Base-by-base conservation (phyloP, 2,888 invertebrate genomes). In the Microplitis deprimator region DNA sequence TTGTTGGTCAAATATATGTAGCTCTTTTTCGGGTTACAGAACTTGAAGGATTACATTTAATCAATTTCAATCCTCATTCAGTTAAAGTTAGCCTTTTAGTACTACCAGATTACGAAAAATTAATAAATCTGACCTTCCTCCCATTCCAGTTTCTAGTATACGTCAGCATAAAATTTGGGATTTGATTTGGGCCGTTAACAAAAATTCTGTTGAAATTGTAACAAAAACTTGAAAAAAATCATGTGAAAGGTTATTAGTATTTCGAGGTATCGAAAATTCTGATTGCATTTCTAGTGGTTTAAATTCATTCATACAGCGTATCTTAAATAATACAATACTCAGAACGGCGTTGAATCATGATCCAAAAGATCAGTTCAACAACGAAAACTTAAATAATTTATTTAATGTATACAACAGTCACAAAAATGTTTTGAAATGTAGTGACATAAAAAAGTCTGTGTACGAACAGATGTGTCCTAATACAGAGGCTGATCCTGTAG, bases 1-100 rank as follows among this genome's bases (percentile, higher is more conserved):
- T 70, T 41, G 76, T 73, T 65, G 83, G 82, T 0, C 83, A 83
- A 73, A 68, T 74, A 6, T 83, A 83, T 68, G 82, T 82, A 7
- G 84, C 82, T 6, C 73, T 82, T 1, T 81, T 78, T 1, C 75
- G 82, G 8, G 79, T 83, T 3, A 81, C 79, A 40, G 73, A 76
- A 0, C 40, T 82, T 3, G 59, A 79, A 13, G 81, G 82, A 10
- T 68, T 82, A 6, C 80, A 83, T 68, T 71, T 83, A 59, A 81
- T 83, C 3, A 83, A 83, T 77, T 78, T 76, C 61, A 80, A 83
- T 68, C 82, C 79, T 6, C 38, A 61, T 10, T 40, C 76, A 5
- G 67, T 81, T 1, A 75, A 79, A 61, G 81, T 81, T 7, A 71
- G 40, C 41, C 29, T 16, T 40, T 39, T 16, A 8, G 80, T n/a